A percentile compares a stretch with the other conserved stretches of the same genome.
phyloP scores from a whole-genome alignment of 1,140 invertebrate genomes.

The Drosophila kanapiae region DNA sequence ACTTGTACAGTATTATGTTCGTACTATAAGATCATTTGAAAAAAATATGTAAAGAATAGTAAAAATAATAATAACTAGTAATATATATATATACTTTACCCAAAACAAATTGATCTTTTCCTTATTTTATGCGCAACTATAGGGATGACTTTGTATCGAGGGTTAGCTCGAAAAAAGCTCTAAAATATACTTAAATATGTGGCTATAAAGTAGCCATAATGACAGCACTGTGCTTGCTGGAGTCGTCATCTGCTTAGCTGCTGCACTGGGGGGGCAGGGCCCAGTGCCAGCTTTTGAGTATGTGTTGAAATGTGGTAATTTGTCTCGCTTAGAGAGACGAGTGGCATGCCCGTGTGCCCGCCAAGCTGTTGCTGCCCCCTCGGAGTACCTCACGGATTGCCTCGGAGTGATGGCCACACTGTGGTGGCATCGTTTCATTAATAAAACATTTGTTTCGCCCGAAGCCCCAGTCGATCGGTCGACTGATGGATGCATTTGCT shows the following conservation, averaged over 20 bases:
- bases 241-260: constrained; percentile 20
- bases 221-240: neutral
- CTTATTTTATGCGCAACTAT: too few relatives aligned
- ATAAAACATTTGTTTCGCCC: constrained; percentile 78
- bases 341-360: constrained; percentile 34
- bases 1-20: too few relatives aligned
- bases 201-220: constrained; percentile 7
- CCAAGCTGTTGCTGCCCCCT: constrained; percentile 3
- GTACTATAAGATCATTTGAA: too few relatives aligned
- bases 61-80: too few relatives aligned
- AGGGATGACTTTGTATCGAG: too few relatives aligned
- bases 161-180: too few relatives aligned
- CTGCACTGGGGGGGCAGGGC: constrained; percentile 46
- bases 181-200: too few relatives aligned
- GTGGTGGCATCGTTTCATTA: constrained; percentile 68
- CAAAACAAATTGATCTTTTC: too few relatives aligned
- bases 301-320: constrained; percentile 84
- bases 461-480: constrained; percentile 38
- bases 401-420: constrained; percentile 51
- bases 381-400: too few relatives aligned
- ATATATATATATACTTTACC: too few relatives aligned
- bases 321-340: constrained; percentile 80
- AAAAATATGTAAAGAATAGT: too few relatives aligned
- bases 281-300: constrained; percentile 74
- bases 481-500: constrained; percentile 26